Evolutionary conservation across 2,113 vertebrate genomes (phyloP).

Genomic region (Dissostichus mawsoni): DNA sequence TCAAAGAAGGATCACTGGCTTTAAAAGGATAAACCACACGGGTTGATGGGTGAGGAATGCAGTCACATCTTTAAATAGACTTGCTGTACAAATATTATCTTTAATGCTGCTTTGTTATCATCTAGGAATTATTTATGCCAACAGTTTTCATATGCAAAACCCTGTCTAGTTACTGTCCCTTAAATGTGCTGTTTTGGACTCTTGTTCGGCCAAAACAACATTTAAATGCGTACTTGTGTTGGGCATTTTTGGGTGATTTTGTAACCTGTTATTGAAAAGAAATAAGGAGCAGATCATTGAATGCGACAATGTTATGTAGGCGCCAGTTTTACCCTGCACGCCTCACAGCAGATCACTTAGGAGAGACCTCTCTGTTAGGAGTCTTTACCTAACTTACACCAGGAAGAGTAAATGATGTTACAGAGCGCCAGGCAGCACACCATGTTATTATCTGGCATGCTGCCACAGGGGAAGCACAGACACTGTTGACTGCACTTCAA

Average conservation of each 20-base stretch:
- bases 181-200: no score
- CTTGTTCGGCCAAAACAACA: neutral
- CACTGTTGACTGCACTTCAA: slow-evolving; percentile 25
- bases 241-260: neutral
- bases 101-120: neutral
- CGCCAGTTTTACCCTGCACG: neutral
- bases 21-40: neutral
- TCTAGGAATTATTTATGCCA: no score
- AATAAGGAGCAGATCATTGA: neutral
- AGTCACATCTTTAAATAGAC: neutral
- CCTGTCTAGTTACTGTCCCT: no score
- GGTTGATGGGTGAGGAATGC: neutral
- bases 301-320: neutral
- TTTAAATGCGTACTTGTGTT: neutral
- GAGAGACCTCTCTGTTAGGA: no score
- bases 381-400: neutral
- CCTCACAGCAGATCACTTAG: neutral
- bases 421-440: no score
- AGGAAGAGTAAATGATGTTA: neutral
- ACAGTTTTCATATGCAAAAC: neutral
- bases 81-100: neutral
- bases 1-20: neutral
- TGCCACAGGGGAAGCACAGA: slow-evolving; percentile 21
- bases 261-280: neutral
- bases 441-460: slow-evolving; percentile 4